Evolutionary conservation across 2,797 vertebrate genomes (phyloP), one percentile per base, ranked within the genome.

Genomic region (Argya squamiceps): DNA sequence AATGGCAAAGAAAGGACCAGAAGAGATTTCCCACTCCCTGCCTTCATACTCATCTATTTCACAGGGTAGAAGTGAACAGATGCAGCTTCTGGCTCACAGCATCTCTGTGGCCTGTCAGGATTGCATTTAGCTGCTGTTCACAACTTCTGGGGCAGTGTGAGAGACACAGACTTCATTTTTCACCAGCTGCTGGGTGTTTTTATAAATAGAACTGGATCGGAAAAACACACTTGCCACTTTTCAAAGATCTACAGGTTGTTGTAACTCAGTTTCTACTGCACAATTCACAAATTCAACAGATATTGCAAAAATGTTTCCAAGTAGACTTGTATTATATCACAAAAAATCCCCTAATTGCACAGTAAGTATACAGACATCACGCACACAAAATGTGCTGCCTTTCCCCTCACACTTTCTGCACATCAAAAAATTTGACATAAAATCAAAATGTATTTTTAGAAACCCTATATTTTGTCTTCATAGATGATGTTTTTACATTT

Each of bases 1-100:
- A 86, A 71, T 1, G 18, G n/a, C 2, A 2, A 65, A 89, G 59
- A 52, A 79, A 68, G 10, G 21, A 11, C 27, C 69, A 65, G 64
- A 63, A 68, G 76, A 93, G 55, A 37, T 71, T 96, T 91, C 89
- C 82, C 21, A 18, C 82, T 84, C 43, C 59, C 81, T 91, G 62
- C 58, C 75, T 94, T 83, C 79, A 12, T 41, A 34, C 37, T 89
- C 82, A 78, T 94, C 84, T 65, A 2, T 89, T 92, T 89, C 82
- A 88, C 82, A 73, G 62, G 43, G 34, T 76, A 46, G 79, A 81
- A 78, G 22, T 0, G 19, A 96, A 65, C 91, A 93, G 95, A 93
- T 91, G 87, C 59, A 94, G 71, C 64, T 89, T n/a, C 91, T 89
- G 89, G 79, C 82, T 95, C 67, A n/a, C 89, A 88, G 71, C 89